Evolutionary conservation across 2,888 invertebrate genomes (phyloP), one percentile per base, ranked within the genome.

Genomic region (Flexamia atlantica): DNA sequence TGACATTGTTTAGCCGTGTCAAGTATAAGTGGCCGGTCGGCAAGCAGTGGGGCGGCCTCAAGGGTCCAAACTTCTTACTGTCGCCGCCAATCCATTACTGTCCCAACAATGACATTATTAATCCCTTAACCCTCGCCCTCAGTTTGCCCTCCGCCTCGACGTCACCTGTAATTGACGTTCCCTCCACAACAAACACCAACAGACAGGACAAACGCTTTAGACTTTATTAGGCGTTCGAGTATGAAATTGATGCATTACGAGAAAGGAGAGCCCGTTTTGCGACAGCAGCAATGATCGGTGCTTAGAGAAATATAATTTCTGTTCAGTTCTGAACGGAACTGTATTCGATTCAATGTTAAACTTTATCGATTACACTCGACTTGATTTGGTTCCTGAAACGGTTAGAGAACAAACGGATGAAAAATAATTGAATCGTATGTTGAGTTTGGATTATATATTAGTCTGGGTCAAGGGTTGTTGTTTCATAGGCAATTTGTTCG

Each of bases 51-150:
- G 64, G 28, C 12, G 10, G 64, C 64, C 53, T 7, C 53, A 23
- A 4, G 53, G 53, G 53, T 20, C 20, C 53, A 10, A 64, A 30
- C 28, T 64, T 64, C 28, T 64, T 64, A 30, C 28, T 64, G 64
- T 64, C 64, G 17, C 64, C 28, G 14, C 64, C 64, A 64, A 30
- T 30, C 30, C 30, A 64, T 64, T 64, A 64, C 64, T 64, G 64
- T 64, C 64, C 57, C 64, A 53, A 30, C 30, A 28, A n/a, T 23
- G 53, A 64, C 64, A 64, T 64, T 60, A 64, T 64, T 64, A 64
- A 64, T 64, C 28, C 60, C 64, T 64, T 64, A 57, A 57, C 57
- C 57, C 64, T 28, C 64, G 2, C 25, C 23, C 57, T 5, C 9
- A 20, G 12, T 5, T 64, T 30, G 1, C 17, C 64, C 64, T 9